These are phyloP conservation scores for Cyclophora punctaria DNA, from an alignment of 2,888 invertebrate genomes.

Conservation along the genomic window DNA sequence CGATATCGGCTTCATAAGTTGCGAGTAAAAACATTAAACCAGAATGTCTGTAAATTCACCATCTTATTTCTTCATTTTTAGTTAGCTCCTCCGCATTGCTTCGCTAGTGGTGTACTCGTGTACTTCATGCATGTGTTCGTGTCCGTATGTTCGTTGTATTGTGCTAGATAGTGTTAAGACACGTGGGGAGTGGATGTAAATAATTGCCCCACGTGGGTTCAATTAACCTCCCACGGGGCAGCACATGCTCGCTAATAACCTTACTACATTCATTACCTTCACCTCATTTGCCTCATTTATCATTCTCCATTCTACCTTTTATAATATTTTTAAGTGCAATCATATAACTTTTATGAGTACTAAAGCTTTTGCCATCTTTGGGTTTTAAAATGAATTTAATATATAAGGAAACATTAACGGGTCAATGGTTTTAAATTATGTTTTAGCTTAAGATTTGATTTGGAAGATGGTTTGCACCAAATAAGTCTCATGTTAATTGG, in stretches of 20 bases:
- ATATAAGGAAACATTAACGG: no score
- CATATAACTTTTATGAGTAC: no score
- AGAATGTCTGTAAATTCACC: conserved; percentile 67
- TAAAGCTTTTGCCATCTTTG: no score
- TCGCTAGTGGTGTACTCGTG: conserved; percentile 23
- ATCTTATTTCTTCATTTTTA: conserved; percentile 71
- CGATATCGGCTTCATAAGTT: conserved; percentile 26
- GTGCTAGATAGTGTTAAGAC: conserved; percentile 23
- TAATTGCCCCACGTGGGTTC: conserved; percentile 70
- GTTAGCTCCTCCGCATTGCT: conserved; percentile 65
- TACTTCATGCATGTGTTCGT: conserved; percentile 26
- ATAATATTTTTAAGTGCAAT: no score
- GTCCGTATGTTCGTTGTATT: conserved; percentile 20
- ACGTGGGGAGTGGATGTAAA: conserved; percentile 69
- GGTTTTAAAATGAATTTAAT: no score
- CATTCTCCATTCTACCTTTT: no score
- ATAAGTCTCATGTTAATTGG: no score
- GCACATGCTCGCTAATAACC: conserved; percentile 20
- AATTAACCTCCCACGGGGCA: conserved; percentile 52
- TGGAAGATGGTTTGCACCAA: no score
- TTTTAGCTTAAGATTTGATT: no score
- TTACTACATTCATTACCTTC: no score
- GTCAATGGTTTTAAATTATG: no score
- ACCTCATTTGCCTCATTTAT: no score
- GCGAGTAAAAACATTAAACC: conserved; percentile 55